Evolutionary conservation across 2,888 invertebrate genomes (phyloP).

Genomic region (Trichopoda pennipes): DNA sequence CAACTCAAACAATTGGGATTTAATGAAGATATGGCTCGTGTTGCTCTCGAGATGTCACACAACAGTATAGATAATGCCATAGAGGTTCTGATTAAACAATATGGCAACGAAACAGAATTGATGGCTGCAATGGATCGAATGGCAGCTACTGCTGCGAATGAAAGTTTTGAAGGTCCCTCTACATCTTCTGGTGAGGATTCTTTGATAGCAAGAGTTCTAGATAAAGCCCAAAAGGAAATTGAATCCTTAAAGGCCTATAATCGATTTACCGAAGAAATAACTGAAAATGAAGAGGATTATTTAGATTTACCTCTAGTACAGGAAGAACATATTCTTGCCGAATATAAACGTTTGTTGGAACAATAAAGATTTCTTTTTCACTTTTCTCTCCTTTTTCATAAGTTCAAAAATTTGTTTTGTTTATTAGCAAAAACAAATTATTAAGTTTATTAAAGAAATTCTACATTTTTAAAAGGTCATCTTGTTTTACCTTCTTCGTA

Average conservation of each 20-base stretch:
- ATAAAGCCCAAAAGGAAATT: constrained; percentile 74
- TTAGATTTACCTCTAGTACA: constrained; percentile 86
- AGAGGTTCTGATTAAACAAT: constrained; percentile 82
- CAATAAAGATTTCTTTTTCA: constrained; percentile 69
- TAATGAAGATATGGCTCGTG: constrained; percentile 81
- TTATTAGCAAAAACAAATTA: neutral
- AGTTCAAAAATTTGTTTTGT: neutral
- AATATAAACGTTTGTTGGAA: constrained; percentile 85
- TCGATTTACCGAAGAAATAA: constrained; percentile 83
- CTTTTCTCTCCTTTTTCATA: neutral
- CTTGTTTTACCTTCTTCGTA: too few species aligned
- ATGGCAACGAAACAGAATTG: constrained; percentile 74
- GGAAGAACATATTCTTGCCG: constrained; percentile 86
- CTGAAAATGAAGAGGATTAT: constrained; percentile 86
- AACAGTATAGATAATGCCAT: constrained; percentile 84
- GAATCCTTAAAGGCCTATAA: constrained; percentile 82
- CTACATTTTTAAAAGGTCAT: neutral
- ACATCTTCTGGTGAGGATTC: constrained; percentile 70
- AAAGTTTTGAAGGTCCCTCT: constrained; percentile 67
- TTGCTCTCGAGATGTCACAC: constrained; percentile 82
- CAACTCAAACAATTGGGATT: constrained; percentile 84
- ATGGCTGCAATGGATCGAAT: constrained; percentile 75
- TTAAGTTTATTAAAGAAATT: neutral
- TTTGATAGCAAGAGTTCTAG: constrained; percentile 71
- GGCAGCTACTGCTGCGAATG: constrained; percentile 70